A percentile compares a stretch with the other conserved stretches of the same genome.
These are phyloP conservation scores for Thera britannica DNA, from an alignment of 2,888 invertebrate genomes.

Conservation along the genomic window DNA sequence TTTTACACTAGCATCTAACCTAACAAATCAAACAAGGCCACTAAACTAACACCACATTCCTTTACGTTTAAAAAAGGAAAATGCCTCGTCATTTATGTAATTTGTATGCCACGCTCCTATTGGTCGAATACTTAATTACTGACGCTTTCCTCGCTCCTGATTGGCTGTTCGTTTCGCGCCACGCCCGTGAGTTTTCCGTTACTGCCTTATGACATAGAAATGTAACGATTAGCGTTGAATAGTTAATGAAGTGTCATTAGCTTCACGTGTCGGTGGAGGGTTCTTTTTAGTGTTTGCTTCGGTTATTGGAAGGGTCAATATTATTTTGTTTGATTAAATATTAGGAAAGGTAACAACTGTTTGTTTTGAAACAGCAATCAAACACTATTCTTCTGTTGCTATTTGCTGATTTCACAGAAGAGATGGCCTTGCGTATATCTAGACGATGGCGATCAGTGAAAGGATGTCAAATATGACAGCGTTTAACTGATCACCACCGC, in stretches of 20 bases:
- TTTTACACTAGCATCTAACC: conserved; percentile 33
- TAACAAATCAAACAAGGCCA: conserved; percentile 36
- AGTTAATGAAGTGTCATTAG: conserved; percentile 75
- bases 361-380: neutral
- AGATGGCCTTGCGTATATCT: too few species aligned
- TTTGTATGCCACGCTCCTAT: conserved; percentile 51
- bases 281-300: conserved; percentile 39
- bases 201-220: conserved; percentile 59
- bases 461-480: too few species aligned
- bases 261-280: conserved; percentile 42
- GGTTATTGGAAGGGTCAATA: conserved; percentile 26
- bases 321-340: conserved; percentile 24
- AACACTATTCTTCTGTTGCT: too few species aligned
- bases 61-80: conserved; percentile 44
- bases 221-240: conserved; percentile 70
- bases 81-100: conserved; percentile 50
- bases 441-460: too few species aligned
- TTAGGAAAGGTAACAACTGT: conserved; percentile 8
- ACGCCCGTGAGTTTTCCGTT: conserved; percentile 68
- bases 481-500: too few species aligned
- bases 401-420: too few species aligned
- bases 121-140: conserved; percentile 57
- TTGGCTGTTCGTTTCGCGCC: conserved; percentile 59
- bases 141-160: conserved; percentile 54
- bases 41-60: conserved; percentile 51